Evolutionary conservation across 2,888 invertebrate genomes (phyloP).

Genomic region (Lapara coniferarum): DNA sequence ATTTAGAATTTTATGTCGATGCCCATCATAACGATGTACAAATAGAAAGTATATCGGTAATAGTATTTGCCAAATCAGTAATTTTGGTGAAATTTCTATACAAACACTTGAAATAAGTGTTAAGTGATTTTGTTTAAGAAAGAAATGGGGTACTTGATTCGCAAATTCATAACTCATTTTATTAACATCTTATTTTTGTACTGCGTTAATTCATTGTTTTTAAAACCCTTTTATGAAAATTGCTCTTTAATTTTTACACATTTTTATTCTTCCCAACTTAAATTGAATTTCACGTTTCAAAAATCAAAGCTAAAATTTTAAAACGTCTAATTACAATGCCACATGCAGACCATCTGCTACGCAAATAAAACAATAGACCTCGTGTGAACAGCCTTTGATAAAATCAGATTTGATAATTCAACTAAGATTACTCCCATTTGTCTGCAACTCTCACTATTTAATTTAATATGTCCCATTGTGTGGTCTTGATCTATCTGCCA

Average conservation of each 20-base stretch:
- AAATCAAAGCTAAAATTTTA: background rate
- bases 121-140: background rate
- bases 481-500: conserved; percentile 6
- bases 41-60: conserved; percentile 43
- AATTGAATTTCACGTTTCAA: background rate
- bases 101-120: background rate
- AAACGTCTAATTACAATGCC: background rate
- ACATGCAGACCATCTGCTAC: background rate
- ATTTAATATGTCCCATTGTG: conserved; percentile 22
- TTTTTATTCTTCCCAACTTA: too few relatives aligned
- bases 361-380: conserved; percentile 17
- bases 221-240: too few relatives aligned
- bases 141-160: too few relatives aligned
- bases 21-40: conserved; percentile 40
- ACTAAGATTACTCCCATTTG: conserved; percentile 18
- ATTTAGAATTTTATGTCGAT: conserved; percentile 29
- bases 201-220: too few relatives aligned
- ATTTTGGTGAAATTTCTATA: conserved; percentile 1
- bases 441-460: conserved; percentile 16
- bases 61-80: conserved; percentile 23
- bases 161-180: too few relatives aligned
- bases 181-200: too few relatives aligned
- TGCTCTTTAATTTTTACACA: too few relatives aligned
- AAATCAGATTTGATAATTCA: conserved; percentile 11
- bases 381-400: conserved; percentile 9